Evolutionary conservation across 1,140 invertebrate species (phyloP).

Genomic region (Drosophila kohkoa): DNA sequence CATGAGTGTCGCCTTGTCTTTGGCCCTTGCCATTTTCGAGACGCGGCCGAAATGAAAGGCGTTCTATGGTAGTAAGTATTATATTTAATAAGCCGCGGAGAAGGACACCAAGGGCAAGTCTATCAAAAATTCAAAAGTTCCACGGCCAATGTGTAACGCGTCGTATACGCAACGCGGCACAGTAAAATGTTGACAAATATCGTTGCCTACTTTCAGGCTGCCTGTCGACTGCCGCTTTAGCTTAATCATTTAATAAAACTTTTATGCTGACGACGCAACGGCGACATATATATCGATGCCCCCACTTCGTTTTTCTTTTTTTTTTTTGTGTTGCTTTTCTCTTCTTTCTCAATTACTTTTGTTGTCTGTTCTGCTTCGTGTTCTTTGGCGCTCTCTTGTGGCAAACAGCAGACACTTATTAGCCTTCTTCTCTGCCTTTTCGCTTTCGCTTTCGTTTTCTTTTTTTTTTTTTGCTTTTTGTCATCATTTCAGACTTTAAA

Average conservation of each 20-base stretch:
- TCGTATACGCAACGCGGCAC: slow-evolving; percentile 22
- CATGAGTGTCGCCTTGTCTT: slow-evolving; percentile 60
- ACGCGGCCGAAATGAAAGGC: slow-evolving; percentile 32
- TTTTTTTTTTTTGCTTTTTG: slow-evolving; percentile 17
- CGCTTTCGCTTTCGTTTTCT: too few species aligned
- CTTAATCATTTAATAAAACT: slow-evolving; percentile 82
- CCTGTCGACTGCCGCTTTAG: slow-evolving; percentile 56
- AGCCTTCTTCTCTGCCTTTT: slow-evolving; percentile 40
- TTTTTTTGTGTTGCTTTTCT: background rate
- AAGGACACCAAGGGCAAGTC: slow-evolving; percentile 58
- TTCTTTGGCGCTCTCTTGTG: slow-evolving; percentile 2
- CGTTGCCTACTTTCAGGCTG: slow-evolving; percentile 61
- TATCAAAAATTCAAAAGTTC: slow-evolving; percentile 79
- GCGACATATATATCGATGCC: slow-evolving; percentile 44
- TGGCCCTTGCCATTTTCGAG: slow-evolving; percentile 3
- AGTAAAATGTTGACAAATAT: slow-evolving; percentile 70
- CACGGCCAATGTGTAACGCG: slow-evolving; percentile 6
- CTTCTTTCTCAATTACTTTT: slow-evolving; percentile 62
- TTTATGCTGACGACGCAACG: slow-evolving; percentile 71
- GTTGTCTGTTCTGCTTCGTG: slow-evolving; percentile 29
- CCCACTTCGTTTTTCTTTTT: background rate
- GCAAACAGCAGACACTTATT: slow-evolving; percentile 64
- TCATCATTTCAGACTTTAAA: slow-evolving; percentile 60
- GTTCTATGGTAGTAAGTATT: slow-evolving; percentile 58
- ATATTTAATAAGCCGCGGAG: slow-evolving; percentile 72